phyloP scores from a whole-genome alignment of 1,140 invertebrate genomes.

The Bombus consobrinus region DNA sequence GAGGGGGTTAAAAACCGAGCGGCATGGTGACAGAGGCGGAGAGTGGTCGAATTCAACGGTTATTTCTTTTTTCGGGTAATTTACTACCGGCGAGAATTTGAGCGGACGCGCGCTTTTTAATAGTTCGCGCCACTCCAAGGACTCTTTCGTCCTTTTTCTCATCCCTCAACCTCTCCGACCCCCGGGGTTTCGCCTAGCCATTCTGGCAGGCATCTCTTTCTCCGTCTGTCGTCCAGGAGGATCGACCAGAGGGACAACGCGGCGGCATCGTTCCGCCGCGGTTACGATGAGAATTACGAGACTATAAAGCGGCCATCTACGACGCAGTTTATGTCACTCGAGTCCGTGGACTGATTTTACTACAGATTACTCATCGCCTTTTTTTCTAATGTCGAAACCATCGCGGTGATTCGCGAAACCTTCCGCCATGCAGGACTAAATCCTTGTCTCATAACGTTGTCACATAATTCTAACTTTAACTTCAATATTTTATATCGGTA shows the following conservation, averaged over 20 bases:
- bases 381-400: conserved; percentile 26
- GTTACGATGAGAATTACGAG: conserved; percentile 68
- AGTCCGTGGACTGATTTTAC: conserved; percentile 56
- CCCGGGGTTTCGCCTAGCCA: background rate
- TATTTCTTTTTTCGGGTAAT: conserved; percentile 78
- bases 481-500: background rate
- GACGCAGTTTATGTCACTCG: conserved; percentile 60
- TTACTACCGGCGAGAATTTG: conserved; percentile 79
- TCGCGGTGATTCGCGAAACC: background rate
- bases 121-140: conserved; percentile 74
- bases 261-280: conserved; percentile 37
- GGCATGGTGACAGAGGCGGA: conserved; percentile 40
- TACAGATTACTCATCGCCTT: conserved; percentile 67
- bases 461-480: background rate
- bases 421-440: background rate
- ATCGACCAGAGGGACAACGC: conserved; percentile 50
- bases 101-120: conserved; percentile 78
- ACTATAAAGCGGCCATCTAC: conserved; percentile 62
- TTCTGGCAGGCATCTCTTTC: conserved; percentile 10
- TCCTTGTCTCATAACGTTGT: background rate
- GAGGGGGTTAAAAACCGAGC: conserved; percentile 41
- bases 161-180: background rate
- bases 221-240: conserved; percentile 19
- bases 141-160: conserved; percentile 43
- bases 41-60: conserved; percentile 66